phyloP scores from a whole-genome alignment of 2,113 vertebrate species.

The Lethenteron camtschaticum region DNA sequence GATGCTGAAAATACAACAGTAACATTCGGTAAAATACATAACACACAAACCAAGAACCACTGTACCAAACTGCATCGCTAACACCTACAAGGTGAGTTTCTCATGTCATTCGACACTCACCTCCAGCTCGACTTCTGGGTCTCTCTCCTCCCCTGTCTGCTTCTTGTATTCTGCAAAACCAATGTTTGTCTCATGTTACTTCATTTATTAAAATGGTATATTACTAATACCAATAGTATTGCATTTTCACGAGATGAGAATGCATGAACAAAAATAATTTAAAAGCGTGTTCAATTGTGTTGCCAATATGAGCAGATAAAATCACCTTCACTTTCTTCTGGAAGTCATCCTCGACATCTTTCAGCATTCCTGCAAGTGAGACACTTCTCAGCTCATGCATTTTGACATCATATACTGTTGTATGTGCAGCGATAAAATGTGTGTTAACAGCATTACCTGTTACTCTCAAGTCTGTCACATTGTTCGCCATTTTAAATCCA shows the following conservation, averaged over 20 bases:
- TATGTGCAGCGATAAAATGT: background rate
- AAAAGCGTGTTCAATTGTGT: background rate
- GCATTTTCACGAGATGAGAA: background rate
- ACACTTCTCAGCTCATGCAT: background rate
- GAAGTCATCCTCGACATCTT: slow-evolving; percentile 92
- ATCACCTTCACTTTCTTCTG: slow-evolving; percentile 90
- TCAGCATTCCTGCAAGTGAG: slow-evolving; percentile 56
- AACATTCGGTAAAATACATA: no score
- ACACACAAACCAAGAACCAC: no score
- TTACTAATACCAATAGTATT: no score
- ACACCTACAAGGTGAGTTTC: no score
- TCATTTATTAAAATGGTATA: no score
- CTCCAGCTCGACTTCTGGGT: slow-evolving; percentile 82
- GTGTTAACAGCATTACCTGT: slow-evolving; percentile 42
- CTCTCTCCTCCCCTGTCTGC: slow-evolving; percentile 82
- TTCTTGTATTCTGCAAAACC: slow-evolving; percentile 61
- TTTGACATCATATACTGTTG: background rate
- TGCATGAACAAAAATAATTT: background rate
- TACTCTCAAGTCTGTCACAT: slow-evolving; percentile 82
- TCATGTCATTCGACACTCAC: slow-evolving; percentile 23
- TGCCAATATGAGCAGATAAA: no score
- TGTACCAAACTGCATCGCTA: no score
- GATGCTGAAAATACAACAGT: slow-evolving; percentile 31
- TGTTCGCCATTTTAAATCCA: slow-evolving; percentile 97
- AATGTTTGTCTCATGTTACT: slow-evolving; percentile 1